Conservation (phyloP, 2,797 vertebrate genomes). For the Centropyge bicolor region DNA sequence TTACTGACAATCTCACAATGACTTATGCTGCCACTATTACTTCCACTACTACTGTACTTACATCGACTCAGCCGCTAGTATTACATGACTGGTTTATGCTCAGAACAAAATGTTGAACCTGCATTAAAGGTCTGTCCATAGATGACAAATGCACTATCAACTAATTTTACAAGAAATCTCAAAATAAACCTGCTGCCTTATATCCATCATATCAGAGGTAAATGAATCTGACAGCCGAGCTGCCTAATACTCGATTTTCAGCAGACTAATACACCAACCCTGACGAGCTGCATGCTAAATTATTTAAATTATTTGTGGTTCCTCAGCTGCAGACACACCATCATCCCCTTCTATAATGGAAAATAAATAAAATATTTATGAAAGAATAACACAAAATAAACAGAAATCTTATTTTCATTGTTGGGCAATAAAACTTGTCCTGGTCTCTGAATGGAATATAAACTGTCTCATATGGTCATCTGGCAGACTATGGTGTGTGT, state of each 20-base stretch:
- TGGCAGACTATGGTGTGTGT: constrained; percentile 7
- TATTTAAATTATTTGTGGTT: constrained; percentile 70
- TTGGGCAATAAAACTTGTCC: constrained; percentile 56
- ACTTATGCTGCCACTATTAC: background rate
- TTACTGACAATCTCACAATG: background rate
- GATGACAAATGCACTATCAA: background rate
- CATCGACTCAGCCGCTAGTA: background rate
- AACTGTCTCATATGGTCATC: constrained; percentile 62
- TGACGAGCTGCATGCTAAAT: constrained; percentile 58
- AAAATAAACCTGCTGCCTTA: background rate
- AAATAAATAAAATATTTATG: constrained; percentile 77
- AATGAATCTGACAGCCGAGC: constrained; percentile 30
- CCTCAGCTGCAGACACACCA: constrained; percentile 60
- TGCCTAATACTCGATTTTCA: constrained; percentile 18
- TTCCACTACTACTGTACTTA: background rate
- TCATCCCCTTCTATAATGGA: constrained; percentile 60
- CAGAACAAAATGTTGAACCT: background rate
- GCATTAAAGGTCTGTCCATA: background rate
- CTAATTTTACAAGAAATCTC: background rate
- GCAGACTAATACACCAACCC: constrained; percentile 28
- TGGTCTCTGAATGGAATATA: constrained; percentile 63
- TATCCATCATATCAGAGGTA: constrained; percentile 25
- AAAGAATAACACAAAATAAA: constrained; percentile 71
- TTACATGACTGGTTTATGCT: background rate
- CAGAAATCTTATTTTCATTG: constrained; percentile 68